Conservation (phyloP, 2,113 vertebrate genomes). For the Vulpes ferrilata region DNA sequence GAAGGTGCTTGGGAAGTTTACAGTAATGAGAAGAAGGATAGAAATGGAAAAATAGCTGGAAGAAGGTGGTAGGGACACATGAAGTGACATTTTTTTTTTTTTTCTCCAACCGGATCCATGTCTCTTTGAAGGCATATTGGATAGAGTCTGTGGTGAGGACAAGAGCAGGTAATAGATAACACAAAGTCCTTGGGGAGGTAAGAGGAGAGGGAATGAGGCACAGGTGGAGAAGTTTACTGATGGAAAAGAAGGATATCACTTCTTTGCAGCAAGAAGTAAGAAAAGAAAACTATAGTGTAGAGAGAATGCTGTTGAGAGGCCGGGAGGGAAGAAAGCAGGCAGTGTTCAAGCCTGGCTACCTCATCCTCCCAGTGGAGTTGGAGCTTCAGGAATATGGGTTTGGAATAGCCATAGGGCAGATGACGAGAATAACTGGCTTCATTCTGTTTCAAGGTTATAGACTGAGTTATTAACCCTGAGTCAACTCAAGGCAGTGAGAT, state of each 20-base stretch:
- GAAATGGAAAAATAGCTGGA: not conserved
- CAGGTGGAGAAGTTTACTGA: not conserved
- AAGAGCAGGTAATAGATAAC: not conserved
- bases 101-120: not conserved
- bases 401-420: not conserved
- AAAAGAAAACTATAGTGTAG: not conserved
- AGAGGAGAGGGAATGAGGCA: not conserved
- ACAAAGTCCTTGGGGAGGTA: not conserved
- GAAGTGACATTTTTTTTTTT: not conserved
- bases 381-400: not conserved
- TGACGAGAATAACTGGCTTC: not conserved
- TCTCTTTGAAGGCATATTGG: not conserved
- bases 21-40: not conserved
- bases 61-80: not conserved
- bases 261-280: not conserved
- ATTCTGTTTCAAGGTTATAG: not conserved
- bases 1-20: not conserved
- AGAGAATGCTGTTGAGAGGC: not conserved
- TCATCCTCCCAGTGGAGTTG: not conserved
- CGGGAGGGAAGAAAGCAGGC: not conserved
- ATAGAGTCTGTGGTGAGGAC: not conserved
- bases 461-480: not conserved
- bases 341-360: not conserved
- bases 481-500: not conserved
- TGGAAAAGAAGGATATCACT: not conserved